Conservation (phyloP, 1,140 invertebrate genomes). For the Temnothorax curvispinosus region DNA sequence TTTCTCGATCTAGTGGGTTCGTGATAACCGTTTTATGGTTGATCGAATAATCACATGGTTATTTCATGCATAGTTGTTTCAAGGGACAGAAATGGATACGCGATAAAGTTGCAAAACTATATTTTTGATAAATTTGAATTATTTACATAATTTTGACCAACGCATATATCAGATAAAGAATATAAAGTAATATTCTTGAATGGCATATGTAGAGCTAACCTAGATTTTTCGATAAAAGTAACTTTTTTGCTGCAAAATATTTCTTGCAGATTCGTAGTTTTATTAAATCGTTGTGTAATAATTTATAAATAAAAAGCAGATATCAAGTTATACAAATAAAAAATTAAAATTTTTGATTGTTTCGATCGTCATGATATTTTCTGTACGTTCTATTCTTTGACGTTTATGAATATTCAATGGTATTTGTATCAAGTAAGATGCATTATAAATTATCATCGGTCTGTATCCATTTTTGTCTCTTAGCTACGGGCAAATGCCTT, state of each 20-base stretch:
- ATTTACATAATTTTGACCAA: not conserved
- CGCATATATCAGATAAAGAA: not conserved
- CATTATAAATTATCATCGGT: conserved; percentile 28
- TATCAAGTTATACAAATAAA: not conserved
- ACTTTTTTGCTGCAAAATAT: not conserved
- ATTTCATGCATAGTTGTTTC: not conserved
- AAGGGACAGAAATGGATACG: not conserved
- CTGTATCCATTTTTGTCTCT: not conserved
- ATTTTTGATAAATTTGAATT: not conserved
- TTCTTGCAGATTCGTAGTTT: not conserved
- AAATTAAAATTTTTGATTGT: not conserved
- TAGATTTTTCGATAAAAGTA: not conserved
- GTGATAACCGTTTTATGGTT: not conserved
- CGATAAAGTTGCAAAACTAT: not conserved
- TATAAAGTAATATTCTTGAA: not conserved
- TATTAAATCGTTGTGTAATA: not conserved
- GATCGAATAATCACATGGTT: not conserved
- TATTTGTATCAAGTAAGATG: not conserved
- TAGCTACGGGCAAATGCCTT: not conserved
- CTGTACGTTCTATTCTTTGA: not conserved
- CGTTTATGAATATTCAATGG: not conserved
- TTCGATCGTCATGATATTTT: not conserved
- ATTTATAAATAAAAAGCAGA: not conserved
- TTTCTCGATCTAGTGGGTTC: not conserved
- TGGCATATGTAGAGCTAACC: not conserved